Base-by-base conservation (phyloP, 1,140 invertebrate species). In the Euwallacea similis region DNA sequence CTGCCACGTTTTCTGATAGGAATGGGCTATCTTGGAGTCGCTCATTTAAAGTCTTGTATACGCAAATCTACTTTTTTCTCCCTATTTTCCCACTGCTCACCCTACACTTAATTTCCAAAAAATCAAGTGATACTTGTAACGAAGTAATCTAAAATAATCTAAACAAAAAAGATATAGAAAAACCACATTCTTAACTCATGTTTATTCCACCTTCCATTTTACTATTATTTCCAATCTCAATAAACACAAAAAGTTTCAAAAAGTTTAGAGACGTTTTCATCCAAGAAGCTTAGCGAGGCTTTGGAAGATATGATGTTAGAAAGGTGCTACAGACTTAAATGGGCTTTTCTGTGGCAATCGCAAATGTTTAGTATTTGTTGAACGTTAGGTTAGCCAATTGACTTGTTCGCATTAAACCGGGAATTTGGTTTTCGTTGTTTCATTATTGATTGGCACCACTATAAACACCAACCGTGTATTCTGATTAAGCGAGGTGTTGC, bases 221-320 rank as follows among this genome's bases (percentile, higher is more conserved):
- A 60, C 58, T 60, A 42, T 60, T 42, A 60, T 60, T 42, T n/a
- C 58, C 42, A 42, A 60, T 60, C 58, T 60, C 58, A 60, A 60
- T 42, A 60, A 60, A 60, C 21, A 60, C 16, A 60, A 41, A n/a
- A 60, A 60, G 21, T 60, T 60, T 60, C 9, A 33, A 60, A 60
- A 60, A 60, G 21, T 60, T 60, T 60, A 41, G 46, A 46, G 43
- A 50, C 44, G 21, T 63, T 47, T 63, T 63, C 61, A 46, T 47
- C 44, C 43, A 7, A 7, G 7, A 21, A 47, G 61, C 44, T 47
- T 63, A 46, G 42, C 15, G 44, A 16, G 61, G 15, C 43, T 63
- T 47, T 33, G 4, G 21, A 3, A n/a, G 61, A 46, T 63, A 16
- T 46, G 16, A 46, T 11, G 41, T 7, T 46, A 21, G 61, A 16